Evolutionary conservation across 2,797 vertebrate species (phyloP), one percentile per base, ranked within the genome.

Genomic region (Acipenser oxyrinchus): DNA sequence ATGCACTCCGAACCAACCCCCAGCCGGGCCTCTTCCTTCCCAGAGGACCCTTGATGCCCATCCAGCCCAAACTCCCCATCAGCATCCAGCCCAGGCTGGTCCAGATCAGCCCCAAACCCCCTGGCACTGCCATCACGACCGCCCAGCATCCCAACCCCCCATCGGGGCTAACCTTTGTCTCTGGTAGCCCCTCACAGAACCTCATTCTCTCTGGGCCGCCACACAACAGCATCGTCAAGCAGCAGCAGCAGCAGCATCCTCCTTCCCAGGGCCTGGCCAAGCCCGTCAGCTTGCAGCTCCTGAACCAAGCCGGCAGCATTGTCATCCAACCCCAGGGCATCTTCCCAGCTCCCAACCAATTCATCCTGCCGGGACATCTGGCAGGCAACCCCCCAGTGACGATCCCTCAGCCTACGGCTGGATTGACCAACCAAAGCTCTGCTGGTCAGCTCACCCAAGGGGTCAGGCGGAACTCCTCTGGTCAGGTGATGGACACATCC

Each of bases 81-180:
- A 92, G 78, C 80, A 91, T 92, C 37, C 90, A 92, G 72, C 88
- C 90, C 57, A 78, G 88, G 62, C 73, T 91, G 67, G 86, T 92
- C 55, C 89, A 91, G 65, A 91, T 91, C 4, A 92, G 88, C 73
- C 89, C 90, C 64, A 92, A 91, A 67, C 85, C 84, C 7, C 62
- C 68, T 1, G 86, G 82, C 49, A 51, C n/a, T 11, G 49, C 66
- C 58, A 61, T 49, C 48, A 49, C 55, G 23, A 7, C 57, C 6
- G 11, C 13, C 10, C 58, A 67, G 66, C 66, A 67, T 6, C 89
- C 88, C 53, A 91, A 89, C 74, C 65, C 77, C 51, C 37, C 83
- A 0, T 63, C 81, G 13, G 83, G 86, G 69, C 83, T 91, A 0
- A 76, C 87, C 0, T 89, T 91, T 18, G 81, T 90, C 49, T 84